A percentile compares a stretch with the other conserved stretches of the same genome.
phyloP scores from a whole-genome alignment of 2,797 vertebrate species.

The Anniella stebbinsi region DNA sequence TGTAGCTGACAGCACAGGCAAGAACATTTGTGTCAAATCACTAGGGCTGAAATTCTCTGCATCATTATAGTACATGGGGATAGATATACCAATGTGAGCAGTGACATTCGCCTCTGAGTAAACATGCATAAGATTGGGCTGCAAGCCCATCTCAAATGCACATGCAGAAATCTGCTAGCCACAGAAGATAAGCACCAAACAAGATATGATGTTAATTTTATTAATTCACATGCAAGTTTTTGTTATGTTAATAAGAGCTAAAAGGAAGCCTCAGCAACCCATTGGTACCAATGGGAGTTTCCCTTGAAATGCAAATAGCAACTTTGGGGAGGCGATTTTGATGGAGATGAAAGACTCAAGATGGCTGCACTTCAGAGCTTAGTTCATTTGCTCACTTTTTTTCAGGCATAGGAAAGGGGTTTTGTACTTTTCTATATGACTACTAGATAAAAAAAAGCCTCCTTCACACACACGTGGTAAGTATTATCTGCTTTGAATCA shows the following conservation, averaged over 20 bases:
- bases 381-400: background rate
- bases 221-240: background rate
- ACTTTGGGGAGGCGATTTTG: background rate
- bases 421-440: background rate
- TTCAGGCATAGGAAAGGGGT: background rate
- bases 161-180: background rate
- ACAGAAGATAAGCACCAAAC: background rate
- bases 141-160: background rate
- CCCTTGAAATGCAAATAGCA: too few species aligned
- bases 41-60: background rate
- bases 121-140: background rate
- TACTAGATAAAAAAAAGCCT: background rate
- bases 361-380: too few species aligned
- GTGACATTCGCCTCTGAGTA: background rate
- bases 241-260: background rate
- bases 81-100: background rate
- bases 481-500: background rate
- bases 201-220: background rate
- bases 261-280: background rate
- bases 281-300: too few species aligned
- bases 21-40: background rate
- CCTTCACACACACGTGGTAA: background rate
- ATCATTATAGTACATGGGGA: background rate
- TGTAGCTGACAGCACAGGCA: slow-evolving; percentile 1
- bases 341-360: background rate